Evolutionary conservation across 37 sponge, comb jelly and placozoan species (phyloP).

Genomic region (Aplysina aerophoba): DNA sequence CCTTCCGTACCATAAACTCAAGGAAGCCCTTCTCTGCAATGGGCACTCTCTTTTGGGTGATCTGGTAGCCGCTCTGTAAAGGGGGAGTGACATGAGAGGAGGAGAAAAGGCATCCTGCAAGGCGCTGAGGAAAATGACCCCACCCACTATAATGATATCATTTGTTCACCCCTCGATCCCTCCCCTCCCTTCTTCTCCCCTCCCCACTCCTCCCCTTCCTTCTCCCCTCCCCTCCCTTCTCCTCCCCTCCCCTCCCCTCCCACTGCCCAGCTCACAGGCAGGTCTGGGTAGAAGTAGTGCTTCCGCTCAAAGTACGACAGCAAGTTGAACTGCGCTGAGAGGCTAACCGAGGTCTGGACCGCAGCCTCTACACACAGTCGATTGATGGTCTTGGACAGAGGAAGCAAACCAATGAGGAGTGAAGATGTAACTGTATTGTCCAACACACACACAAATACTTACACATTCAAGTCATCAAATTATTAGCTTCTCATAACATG

Average conservation of each 20-base stretch:
- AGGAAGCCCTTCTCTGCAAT: slow-evolving; percentile 58
- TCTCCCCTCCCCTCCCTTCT: background rate
- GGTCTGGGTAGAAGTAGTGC: slow-evolving; percentile 80
- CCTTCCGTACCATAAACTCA: slow-evolving; percentile 11
- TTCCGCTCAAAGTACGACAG: slow-evolving; percentile 73
- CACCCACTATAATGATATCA: no score
- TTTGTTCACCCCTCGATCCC: background rate
- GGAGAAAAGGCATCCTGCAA: no score
- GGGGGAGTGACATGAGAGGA: no score
- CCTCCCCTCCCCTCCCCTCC: background rate
- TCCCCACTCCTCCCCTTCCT: background rate
- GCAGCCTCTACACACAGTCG: slow-evolving; percentile 60
- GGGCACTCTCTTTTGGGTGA: slow-evolving; percentile 70
- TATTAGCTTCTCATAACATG: no score
- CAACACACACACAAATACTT: no score
- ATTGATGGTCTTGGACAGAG: slow-evolving; percentile 44
- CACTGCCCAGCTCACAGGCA: slow-evolving; percentile 46
- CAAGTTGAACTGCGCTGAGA: slow-evolving; percentile 34
- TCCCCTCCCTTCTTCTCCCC: background rate
- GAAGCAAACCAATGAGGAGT: no score
- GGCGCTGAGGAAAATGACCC: no score
- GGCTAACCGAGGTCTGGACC: slow-evolving; percentile 50
- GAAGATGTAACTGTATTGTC: no score
- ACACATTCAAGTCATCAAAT: no score
- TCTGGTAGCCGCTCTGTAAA: slow-evolving; percentile 65